Conservation (phyloP, 2,113 vertebrate genomes). For the Melanotaenia duboulayi region DNA sequence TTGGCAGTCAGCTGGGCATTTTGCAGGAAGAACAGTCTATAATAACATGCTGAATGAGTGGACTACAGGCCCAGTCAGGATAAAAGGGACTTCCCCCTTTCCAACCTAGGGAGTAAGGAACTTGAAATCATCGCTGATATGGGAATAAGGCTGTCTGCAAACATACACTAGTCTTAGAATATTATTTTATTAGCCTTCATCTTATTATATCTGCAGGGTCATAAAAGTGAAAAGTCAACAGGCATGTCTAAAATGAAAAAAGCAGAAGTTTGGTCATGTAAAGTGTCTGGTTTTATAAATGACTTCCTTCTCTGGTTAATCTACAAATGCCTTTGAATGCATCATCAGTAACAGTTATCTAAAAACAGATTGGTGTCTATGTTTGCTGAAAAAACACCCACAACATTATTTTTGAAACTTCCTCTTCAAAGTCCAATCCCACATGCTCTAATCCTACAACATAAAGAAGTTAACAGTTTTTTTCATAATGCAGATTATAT, state of each 20-base stretch:
- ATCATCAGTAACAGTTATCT: neutral
- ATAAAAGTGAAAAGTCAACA: constrained; percentile 1
- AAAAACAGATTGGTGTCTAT: neutral
- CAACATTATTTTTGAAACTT: constrained; percentile 1
- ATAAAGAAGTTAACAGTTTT: too few species aligned
- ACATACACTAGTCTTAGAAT: too few species aligned
- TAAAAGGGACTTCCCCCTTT: constrained; percentile 31
- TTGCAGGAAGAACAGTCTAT: neutral
- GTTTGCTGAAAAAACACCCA: neutral
- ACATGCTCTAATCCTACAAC: neutral
- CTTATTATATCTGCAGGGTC: neutral
- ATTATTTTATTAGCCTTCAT: neutral
- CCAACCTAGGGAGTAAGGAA: neutral
- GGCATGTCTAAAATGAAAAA: neutral
- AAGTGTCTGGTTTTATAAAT: neutral
- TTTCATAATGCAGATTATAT: too few species aligned
- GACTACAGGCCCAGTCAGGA: neutral
- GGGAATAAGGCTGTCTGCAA: neutral
- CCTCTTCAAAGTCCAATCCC: constrained; percentile 1
- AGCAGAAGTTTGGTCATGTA: constrained; percentile 25
- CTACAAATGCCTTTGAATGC: neutral
- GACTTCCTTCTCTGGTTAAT: constrained; percentile 19
- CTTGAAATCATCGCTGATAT: neutral
- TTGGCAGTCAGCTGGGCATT: neutral
- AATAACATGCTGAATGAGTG: neutral